phyloP scores from a whole-genome alignment of 37 sponge, comb jelly and placozoan genomes.

The Oopsacas minuta region DNA sequence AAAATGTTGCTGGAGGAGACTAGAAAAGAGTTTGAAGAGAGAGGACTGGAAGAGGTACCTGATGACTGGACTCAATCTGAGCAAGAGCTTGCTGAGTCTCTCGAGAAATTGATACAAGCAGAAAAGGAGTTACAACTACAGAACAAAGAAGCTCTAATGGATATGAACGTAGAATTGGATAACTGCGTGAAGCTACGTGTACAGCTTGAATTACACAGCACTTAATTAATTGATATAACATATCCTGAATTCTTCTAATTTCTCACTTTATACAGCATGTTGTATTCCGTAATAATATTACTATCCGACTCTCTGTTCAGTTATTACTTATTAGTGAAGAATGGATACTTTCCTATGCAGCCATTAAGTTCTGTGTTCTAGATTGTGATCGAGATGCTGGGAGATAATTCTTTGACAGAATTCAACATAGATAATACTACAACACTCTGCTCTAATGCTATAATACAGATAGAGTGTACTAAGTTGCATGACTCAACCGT shows the following conservation, averaged over 20 bases:
- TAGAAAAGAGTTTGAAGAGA: neutral
- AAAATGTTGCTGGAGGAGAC: neutral
- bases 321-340: no score
- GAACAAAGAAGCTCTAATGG: neutral
- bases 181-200: neutral
- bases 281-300: no score
- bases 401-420: no score
- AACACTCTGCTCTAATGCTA: no score
- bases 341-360: no score
- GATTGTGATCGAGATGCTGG: no score
- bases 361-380: no score
- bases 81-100: constrained; percentile 1
- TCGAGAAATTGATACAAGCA: neutral
- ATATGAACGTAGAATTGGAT: neutral
- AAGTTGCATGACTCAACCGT: neutral
- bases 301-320: no score
- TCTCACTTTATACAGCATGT: neutral
- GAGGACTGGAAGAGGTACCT: neutral
- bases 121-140: constrained; percentile 13
- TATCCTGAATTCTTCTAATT: no score
- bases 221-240: neutral
- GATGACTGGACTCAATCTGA: neutral
- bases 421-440: no score
- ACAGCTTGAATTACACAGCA: constrained; percentile 8
- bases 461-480: neutral